Evolutionary conservation across 2,797 vertebrate species (phyloP), one percentile per base, ranked within the genome.

Genomic region (Hemitrygon akajei): DNA sequence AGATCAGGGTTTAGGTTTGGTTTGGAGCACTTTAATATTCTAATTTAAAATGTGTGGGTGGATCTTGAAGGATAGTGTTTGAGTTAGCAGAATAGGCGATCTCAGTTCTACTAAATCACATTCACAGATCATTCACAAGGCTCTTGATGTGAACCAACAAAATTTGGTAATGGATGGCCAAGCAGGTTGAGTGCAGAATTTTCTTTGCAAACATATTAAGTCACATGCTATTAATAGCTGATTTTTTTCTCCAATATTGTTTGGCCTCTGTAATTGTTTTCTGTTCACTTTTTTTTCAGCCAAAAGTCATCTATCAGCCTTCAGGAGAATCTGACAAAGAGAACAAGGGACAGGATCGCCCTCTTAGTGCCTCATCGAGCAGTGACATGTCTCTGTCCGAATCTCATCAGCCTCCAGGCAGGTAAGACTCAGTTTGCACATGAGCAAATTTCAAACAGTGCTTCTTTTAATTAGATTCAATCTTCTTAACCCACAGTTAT

Each of bases 251-350:
- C 69, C 20, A 63, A 87, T 58, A 20, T 81, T 94, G 9, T 94
- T 76, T 93, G 80, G 14, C 16, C 12, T 58, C 16, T 87, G 4
- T 76, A 27, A 75, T 91, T n/a, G 87, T 11, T 25, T n/a, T 79
- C 22, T 94, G 7, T 94, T 69, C 9, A 94, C 94, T 94, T 94
- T 58, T 47, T 66, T 95, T 94, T 30, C 94, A 97, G 97, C 95
- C 97, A 94, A 97, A 95, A 95, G 97, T 97, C 60, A 96, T 97
- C 94, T 99, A 99, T 96, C 99, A 99, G 5, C 99, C 99, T 0
- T 99, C 99, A 94, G 99, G 98, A 94, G 99, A 99, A 96, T 99
- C 99, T 0, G 99, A 99, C 96, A 99, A 99, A 96, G 99, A 99
- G 95, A 99, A 99, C 96, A 99, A 98, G 95, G 97, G 96, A 94